phyloP scores from a whole-genome alignment of 1,140 invertebrate species.

The Diabrotica virgifera region DNA sequence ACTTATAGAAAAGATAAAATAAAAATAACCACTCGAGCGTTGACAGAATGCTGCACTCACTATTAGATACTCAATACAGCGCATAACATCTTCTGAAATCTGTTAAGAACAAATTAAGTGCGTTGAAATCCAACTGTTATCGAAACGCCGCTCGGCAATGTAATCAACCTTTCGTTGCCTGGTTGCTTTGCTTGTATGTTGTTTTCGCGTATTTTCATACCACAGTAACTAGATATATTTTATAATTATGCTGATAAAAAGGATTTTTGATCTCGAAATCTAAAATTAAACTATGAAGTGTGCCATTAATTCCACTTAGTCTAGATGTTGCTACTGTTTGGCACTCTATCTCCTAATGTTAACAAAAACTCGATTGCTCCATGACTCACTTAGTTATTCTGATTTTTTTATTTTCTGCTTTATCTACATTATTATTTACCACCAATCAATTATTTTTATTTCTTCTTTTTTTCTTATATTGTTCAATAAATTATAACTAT shows the following conservation, averaged over 20 bases:
- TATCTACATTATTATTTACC: too few species aligned
- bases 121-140: slow-evolving; percentile 29
- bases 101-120: slow-evolving; percentile 21
- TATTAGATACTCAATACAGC: slow-evolving; percentile 1
- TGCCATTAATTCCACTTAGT: too few species aligned
- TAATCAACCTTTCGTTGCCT: slow-evolving; percentile 25
- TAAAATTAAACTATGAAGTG: too few species aligned
- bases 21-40: neutral
- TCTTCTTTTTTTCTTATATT: too few species aligned
- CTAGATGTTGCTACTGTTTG: too few species aligned
- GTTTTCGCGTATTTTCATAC: slow-evolving; percentile 16
- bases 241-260: slow-evolving; percentile 21
- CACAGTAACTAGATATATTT: slow-evolving; percentile 25
- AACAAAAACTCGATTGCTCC: too few species aligned
- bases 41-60: slow-evolving; percentile 7
- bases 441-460: too few species aligned
- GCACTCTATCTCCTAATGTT: too few species aligned
- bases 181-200: neutral
- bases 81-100: slow-evolving; percentile 8
- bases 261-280: slow-evolving; percentile 8
- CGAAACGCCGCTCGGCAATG: slow-evolving; percentile 19
- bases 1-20: too few species aligned
- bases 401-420: too few species aligned
- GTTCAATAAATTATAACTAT: too few species aligned
- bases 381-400: too few species aligned